Percentiles rank a stretch among this genome's conserved stretches.
phyloP scores from a whole-genome alignment of 2,113 vertebrate species.

The Nesogale talazaci region DNA sequence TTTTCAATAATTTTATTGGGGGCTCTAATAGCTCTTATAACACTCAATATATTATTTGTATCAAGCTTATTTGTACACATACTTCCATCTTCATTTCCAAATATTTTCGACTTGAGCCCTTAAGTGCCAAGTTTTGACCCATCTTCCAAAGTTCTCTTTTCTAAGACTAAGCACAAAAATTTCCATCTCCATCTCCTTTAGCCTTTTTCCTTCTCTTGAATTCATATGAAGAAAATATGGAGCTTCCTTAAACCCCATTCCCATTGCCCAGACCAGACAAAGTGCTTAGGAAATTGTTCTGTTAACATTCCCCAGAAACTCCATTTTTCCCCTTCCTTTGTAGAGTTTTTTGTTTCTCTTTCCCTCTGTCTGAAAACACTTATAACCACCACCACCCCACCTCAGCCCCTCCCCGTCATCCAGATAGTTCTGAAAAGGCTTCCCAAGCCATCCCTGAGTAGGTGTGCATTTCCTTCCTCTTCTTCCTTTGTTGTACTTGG shows the following conservation, averaged over 20 bases:
- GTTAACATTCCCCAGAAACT: background rate
- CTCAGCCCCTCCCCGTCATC: too few species aligned
- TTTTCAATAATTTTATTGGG: too few species aligned
- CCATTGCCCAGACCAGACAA: background rate
- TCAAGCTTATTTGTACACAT: too few species aligned
- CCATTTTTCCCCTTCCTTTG: background rate
- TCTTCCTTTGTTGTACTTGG: background rate
- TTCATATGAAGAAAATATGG: background rate
- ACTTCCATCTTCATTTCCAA: too few species aligned
- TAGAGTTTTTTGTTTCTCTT: background rate
- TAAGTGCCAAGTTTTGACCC: background rate
- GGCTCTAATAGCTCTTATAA: too few species aligned
- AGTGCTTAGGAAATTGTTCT: background rate
- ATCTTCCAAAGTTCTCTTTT: background rate
- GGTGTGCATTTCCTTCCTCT: background rate
- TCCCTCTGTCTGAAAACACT: background rate
- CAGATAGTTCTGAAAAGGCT: too few species aligned
- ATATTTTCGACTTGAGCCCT: too few species aligned
- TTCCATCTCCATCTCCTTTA: background rate
- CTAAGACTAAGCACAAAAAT: background rate
- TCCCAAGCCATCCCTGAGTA: background rate
- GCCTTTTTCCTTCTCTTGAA: background rate
- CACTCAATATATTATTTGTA: too few species aligned
- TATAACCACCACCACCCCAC: too few species aligned
- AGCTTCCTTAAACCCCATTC: background rate